phyloP scores from a whole-genome alignment of 2,113 vertebrate genomes.

The Stegostoma tigrinum region DNA sequence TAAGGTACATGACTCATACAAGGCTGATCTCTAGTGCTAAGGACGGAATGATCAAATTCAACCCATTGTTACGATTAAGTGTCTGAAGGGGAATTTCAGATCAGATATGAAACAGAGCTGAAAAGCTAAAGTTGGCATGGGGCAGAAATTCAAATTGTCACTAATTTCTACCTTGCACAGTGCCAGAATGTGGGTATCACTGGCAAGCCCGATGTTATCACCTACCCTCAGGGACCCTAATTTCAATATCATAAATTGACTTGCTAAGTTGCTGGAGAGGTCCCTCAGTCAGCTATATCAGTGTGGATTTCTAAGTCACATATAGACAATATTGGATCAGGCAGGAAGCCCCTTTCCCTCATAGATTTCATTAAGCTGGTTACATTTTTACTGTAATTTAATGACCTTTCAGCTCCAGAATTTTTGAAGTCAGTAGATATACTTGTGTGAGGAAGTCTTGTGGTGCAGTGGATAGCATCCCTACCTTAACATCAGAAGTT shows the following conservation, averaged over 20 bases:
- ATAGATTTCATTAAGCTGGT: neutral
- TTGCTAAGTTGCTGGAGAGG: neutral
- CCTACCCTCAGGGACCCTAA: neutral
- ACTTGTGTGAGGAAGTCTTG: no score
- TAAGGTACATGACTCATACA: neutral
- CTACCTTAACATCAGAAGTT: no score
- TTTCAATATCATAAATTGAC: neutral
- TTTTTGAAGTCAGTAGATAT: neutral
- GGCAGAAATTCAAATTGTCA: neutral
- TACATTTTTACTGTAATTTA: neutral
- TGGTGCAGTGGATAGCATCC: no score
- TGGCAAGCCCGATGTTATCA: neutral
- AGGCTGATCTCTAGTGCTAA: neutral
- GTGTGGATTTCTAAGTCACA: neutral
- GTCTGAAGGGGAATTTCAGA: neutral
- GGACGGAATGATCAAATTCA: neutral
- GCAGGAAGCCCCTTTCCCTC: neutral
- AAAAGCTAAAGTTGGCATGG: neutral
- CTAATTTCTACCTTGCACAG: neutral
- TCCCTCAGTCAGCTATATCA: neutral
- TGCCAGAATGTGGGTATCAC: neutral
- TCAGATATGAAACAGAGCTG: neutral
- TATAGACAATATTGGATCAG: neutral
- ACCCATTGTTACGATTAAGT: neutral
- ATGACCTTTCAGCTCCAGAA: neutral